phyloP scores from a whole-genome alignment of 92 coral and sea anemone genomes.

The Zoanthus gigantus region DNA sequence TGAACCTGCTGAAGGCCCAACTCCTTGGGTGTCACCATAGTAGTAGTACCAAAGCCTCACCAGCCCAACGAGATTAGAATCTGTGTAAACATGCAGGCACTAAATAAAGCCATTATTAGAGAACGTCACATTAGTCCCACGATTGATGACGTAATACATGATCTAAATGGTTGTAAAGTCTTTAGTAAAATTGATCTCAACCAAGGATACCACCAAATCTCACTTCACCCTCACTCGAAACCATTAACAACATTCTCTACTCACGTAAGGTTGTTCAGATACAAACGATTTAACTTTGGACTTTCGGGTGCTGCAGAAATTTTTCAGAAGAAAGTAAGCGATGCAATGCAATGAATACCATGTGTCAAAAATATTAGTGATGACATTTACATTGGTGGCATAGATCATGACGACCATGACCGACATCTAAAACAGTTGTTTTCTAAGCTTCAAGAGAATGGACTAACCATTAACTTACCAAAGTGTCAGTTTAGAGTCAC shows the following conservation, averaged over 20 bases:
- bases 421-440: conserved; percentile 35
- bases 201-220: conserved; percentile 69
- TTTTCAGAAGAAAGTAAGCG: conserved; percentile 65
- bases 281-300: conserved; percentile 67
- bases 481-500: conserved; percentile 41
- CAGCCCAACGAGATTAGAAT: conserved; percentile 71
- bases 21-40: conserved; percentile 78
- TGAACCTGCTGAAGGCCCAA: conserved; percentile 67
- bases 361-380: conserved; percentile 57
- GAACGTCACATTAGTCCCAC: conserved; percentile 72
- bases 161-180: conserved; percentile 66
- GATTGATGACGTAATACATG: conserved; percentile 63
- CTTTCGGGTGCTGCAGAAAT: conserved; percentile 73
- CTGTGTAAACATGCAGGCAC: conserved; percentile 74
- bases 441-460: conserved; percentile 33
- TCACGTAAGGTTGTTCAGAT: conserved; percentile 62
- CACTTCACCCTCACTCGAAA: conserved; percentile 62
- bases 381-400: conserved; percentile 47
- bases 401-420: conserved; percentile 25
- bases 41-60: conserved; percentile 68
- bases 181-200: conserved; percentile 70
- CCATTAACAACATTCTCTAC: conserved; percentile 66
- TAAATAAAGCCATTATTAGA: conserved; percentile 69
- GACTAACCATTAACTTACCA: conserved; percentile 40
- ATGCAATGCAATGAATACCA: conserved; percentile 64